phyloP scores from a whole-genome alignment of 2,797 vertebrate genomes.

The Anableps anableps region DNA sequence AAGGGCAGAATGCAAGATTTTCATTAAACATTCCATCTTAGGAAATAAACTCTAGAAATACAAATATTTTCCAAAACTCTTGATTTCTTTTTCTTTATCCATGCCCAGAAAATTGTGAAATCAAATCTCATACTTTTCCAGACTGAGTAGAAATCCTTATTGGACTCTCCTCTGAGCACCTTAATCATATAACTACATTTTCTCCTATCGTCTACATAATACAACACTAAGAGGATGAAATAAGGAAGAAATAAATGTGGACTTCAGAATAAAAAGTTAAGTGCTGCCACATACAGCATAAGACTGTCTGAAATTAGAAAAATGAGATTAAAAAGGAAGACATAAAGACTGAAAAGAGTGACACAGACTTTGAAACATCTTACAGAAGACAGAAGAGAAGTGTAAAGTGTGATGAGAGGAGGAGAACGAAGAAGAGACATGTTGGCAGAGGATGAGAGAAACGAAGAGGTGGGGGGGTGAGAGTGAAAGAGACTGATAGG shows the following conservation, averaged over 20 bases:
- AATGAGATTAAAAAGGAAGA: slow-evolving; percentile 29
- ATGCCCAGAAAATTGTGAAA: background rate
- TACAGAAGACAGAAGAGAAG: slow-evolving; percentile 72
- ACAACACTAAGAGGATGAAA: background rate
- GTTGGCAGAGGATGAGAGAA: slow-evolving; percentile 75
- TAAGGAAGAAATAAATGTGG: slow-evolving; percentile 27
- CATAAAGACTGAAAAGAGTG: slow-evolving; percentile 55
- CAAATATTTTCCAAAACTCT: background rate
- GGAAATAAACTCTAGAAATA: background rate
- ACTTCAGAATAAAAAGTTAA: slow-evolving; percentile 35
- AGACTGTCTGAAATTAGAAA: slow-evolving; percentile 28
- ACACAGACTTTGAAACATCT: slow-evolving; percentile 68
- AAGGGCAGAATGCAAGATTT: background rate
- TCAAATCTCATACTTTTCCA: background rate
- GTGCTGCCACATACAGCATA: slow-evolving; percentile 12
- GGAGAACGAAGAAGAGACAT: slow-evolving; percentile 50
- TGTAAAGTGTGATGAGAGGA: slow-evolving; percentile 66
- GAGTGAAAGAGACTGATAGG: slow-evolving; percentile 76
- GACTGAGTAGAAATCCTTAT: background rate
- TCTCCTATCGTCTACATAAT: background rate
- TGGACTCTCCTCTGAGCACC: background rate
- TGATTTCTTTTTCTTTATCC: background rate
- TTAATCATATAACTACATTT: slow-evolving; percentile 5
- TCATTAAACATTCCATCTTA: too few species aligned
- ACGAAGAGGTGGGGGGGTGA: slow-evolving; percentile 43